phyloP scores from a whole-genome alignment of 2,888 invertebrate species.

The Antheraea yamamai region DNA sequence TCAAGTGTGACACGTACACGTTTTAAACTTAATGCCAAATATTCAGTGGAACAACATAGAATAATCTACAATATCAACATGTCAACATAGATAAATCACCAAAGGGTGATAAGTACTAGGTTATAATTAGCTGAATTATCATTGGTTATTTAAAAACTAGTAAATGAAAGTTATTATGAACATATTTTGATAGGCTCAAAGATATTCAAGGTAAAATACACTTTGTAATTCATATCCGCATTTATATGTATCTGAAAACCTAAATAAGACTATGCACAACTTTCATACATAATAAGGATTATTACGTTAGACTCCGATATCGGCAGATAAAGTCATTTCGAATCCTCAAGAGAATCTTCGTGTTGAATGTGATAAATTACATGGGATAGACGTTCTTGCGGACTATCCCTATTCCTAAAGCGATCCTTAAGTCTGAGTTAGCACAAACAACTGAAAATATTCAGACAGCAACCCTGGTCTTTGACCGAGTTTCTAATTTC shows the following conservation, averaged over 20 bases:
- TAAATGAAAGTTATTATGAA: background rate
- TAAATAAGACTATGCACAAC: background rate
- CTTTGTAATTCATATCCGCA: background rate
- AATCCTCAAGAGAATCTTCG: slow-evolving; percentile 7
- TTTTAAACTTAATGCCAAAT: too few species aligned
- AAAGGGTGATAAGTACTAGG: too few species aligned
- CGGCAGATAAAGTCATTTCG: background rate
- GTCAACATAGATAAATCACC: too few species aligned
- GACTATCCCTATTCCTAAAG: slow-evolving; percentile 15
- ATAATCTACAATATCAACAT: too few species aligned
- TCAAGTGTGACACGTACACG: too few species aligned
- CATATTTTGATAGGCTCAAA: background rate
- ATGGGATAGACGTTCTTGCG: background rate
- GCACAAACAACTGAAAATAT: slow-evolving; percentile 17
- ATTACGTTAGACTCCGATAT: background rate
- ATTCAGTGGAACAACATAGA: too few species aligned
- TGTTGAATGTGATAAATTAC: slow-evolving; percentile 5
- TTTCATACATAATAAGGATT: background rate
- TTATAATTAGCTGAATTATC: background rate
- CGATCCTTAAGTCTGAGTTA: slow-evolving; percentile 15
- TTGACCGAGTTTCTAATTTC: slow-evolving; percentile 55
- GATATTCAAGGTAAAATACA: background rate
- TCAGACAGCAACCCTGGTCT: slow-evolving; percentile 40
- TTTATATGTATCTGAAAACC: background rate
- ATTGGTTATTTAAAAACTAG: background rate